Conservation (phyloP, 2,888 invertebrate species). For the Neoitamus cyanurus region DNA sequence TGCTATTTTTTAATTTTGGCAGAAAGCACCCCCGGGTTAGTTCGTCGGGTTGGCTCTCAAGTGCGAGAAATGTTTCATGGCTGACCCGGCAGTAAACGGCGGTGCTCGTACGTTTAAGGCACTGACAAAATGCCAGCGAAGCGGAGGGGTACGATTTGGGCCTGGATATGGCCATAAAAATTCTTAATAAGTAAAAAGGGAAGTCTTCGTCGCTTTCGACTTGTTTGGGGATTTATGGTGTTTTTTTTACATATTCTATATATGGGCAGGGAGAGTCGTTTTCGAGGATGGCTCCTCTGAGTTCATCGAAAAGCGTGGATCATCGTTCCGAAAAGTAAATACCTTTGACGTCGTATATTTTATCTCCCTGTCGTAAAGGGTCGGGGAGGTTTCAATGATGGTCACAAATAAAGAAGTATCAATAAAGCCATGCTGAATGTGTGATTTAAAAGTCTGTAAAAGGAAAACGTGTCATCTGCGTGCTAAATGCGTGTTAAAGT, state of each 20-base stretch:
- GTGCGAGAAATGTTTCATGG: slow-evolving; percentile 22
- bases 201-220: not conserved
- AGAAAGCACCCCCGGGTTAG: not conserved
- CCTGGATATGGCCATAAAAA: slow-evolving; percentile 17
- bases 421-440: not conserved
- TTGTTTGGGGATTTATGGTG: not conserved
- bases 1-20: slow-evolving; percentile 22
- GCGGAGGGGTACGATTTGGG: not conserved
- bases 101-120: not conserved
- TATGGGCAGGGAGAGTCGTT: not conserved
- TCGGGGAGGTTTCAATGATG: not conserved
- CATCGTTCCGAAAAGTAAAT: not conserved
- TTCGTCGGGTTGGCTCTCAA: not conserved
- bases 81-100: slow-evolving; percentile 19
- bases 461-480: not conserved
- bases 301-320: not conserved
- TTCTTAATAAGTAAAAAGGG: slow-evolving; percentile 13
- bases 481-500: not conserved
- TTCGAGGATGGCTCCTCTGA: not conserved
- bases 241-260: not conserved
- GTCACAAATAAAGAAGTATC: not conserved
- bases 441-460: not conserved
- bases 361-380: not conserved
- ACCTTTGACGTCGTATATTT: not conserved
- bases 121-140: slow-evolving; percentile 19